These are phyloP conservation scores for Elanus axillaris DNA, from an alignment of 2,113 vertebrate genomes.

Conservation along the genomic window DNA sequence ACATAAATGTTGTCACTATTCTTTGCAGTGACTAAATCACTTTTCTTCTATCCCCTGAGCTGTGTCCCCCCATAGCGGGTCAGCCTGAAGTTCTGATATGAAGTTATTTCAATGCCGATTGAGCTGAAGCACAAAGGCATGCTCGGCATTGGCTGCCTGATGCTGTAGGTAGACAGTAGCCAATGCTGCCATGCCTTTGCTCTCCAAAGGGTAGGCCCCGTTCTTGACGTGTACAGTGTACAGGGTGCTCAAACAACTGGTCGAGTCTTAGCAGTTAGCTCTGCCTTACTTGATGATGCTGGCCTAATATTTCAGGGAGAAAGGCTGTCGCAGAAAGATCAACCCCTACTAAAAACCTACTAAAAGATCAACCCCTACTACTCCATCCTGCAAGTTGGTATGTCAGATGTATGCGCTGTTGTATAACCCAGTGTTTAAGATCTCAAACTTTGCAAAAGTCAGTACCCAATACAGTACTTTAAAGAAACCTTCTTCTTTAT, in stretches of 20 bases:
- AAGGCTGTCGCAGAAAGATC: neutral
- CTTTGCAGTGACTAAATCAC: neutral
- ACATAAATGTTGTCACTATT: neutral
- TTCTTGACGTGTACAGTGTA: accelerated
- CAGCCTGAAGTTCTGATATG: neutral
- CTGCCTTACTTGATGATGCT: neutral
- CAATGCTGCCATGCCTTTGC: neutral
- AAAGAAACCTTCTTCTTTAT: neutral
- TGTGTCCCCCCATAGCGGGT: neutral
- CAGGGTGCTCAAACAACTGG: neutral
- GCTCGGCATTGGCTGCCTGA: accelerated
- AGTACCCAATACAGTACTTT: neutral
- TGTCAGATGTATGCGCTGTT: neutral
- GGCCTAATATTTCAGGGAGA: neutral
- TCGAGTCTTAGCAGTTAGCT: neutral
- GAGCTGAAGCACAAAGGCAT: neutral
- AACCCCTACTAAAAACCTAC: accelerated
- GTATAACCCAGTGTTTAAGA: neutral
- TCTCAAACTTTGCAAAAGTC: neutral
- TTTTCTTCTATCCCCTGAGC: neutral
- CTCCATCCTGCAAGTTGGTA: neutral
- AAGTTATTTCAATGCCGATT: neutral
- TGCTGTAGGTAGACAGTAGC: neutral
- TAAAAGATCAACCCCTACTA: neutral
- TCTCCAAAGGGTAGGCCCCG: accelerated